Base-by-base conservation (phyloP, 1,140 invertebrate species). In the Listronotus bonariensis region DNA sequence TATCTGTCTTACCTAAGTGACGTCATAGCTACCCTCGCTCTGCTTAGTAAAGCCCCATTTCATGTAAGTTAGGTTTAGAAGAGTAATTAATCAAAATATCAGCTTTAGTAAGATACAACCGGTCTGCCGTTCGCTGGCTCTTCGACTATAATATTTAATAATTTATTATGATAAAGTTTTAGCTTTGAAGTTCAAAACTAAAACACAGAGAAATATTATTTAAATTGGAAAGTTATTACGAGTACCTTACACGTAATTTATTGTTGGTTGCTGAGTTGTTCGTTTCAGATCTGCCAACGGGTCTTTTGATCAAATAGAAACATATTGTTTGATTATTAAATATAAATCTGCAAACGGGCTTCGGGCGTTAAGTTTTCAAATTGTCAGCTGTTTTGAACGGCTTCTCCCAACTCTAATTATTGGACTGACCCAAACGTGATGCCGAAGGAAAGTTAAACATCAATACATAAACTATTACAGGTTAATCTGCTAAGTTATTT, bases 271-370 rank as follows among this genome's bases (percentile, higher is more conserved):
- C 40, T 54, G 59, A 62, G 51, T 62, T 32, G 59, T 17, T 48
- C 10, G 15, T 62, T 53, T 17, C 32, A 12, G 38, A 52, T 53
- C 43, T 14, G 20, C 36, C 49, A 11, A 18, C 40, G 56, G 51
- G 48, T 51, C 31, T 56, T 57, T 53, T 55, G 34, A 61, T 67
- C 67, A 68, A 69, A 72, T 67, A 65, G 61, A 56, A 69, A 72
- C 71, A 72, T 67, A 68, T 68, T 72, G 71, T 72, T 72, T 68
- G 71, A 72, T 68, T 70, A 72, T 72, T 68, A 72, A 72, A 72
- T 72, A 72, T 72, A 70, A 70, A 72, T 72, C 68, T 66, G 71
- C 66, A 65, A 63, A 36, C 54, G 36, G 53, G 64, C 51, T 64
- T 49, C 15, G 31, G 62, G 56, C 55, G 52, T 48, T 57, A 72